Conservation (phyloP, 2,113 vertebrate genomes). For the Tupaia chinensis region DNA sequence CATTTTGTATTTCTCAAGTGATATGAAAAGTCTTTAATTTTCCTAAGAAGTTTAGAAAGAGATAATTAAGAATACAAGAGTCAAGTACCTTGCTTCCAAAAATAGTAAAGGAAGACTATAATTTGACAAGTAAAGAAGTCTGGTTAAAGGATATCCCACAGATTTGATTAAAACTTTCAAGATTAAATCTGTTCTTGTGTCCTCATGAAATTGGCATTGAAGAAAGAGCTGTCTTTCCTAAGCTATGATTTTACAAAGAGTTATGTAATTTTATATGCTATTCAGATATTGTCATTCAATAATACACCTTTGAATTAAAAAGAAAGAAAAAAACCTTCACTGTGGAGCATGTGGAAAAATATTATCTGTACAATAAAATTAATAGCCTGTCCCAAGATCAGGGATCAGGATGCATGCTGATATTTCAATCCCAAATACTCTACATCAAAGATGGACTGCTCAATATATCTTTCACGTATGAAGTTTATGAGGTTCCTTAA, state of each 20-base stretch:
- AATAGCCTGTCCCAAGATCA: conserved; percentile 80
- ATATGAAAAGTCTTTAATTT: conserved; percentile 64
- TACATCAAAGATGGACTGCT: conserved; percentile 77
- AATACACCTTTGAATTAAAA: conserved; percentile 57
- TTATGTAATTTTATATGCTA: conserved; percentile 65
- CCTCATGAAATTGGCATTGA: background rate
- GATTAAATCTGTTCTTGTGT: conserved; percentile 41
- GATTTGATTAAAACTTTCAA: conserved; percentile 72
- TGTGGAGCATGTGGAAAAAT: conserved; percentile 72
- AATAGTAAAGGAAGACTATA: conserved; percentile 50
- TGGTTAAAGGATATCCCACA: conserved; percentile 55
- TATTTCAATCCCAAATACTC: conserved; percentile 78
- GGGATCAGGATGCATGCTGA: conserved; percentile 61
- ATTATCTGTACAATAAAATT: conserved; percentile 74
- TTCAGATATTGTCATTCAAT: conserved; percentile 59
- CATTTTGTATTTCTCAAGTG: conserved; percentile 67
- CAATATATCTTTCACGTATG: conserved; percentile 80
- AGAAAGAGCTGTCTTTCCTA: conserved; percentile 13
- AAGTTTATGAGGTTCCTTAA: conserved; percentile 84
- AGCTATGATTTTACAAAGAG: conserved; percentile 56
- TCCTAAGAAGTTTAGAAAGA: conserved; percentile 71
- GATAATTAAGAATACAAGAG: conserved; percentile 56
- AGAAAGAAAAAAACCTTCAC: background rate
- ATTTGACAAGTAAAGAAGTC: conserved; percentile 65
- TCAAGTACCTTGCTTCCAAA: conserved; percentile 27